phyloP scores from a whole-genome alignment of 64 coral and sea anemone species.

The Acropora tenuis region DNA sequence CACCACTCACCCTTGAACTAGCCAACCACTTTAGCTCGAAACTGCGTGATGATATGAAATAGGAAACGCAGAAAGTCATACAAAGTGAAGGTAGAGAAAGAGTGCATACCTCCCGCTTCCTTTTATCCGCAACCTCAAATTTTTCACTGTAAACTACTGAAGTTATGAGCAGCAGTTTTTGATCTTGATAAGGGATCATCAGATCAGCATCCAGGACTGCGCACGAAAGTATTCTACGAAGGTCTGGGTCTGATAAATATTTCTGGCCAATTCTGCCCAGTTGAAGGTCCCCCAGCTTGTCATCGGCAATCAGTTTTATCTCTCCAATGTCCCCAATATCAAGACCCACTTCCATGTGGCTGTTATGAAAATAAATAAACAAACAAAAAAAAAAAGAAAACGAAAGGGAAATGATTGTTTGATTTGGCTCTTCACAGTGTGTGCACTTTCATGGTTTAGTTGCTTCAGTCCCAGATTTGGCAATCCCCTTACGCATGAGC shows the following conservation, averaged over 20 bases:
- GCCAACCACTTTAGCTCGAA: too few species aligned
- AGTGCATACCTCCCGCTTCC: background rate
- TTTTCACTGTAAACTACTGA: conserved; percentile 17
- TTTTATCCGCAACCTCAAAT: background rate
- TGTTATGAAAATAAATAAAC: background rate
- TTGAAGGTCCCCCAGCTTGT: background rate
- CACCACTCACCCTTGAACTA: too few species aligned
- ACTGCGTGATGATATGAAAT: too few species aligned
- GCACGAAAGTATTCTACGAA: background rate
- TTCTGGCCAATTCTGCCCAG: conserved; percentile 1
- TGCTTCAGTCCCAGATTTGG: too few species aligned
- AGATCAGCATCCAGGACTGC: background rate
- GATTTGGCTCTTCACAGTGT: too few species aligned
- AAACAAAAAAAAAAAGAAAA: too few species aligned
- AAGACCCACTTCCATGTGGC: background rate
- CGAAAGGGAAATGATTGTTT: too few species aligned
- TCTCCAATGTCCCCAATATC: background rate
- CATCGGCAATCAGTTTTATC: background rate
- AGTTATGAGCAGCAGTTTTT: background rate
- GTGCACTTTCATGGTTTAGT: too few species aligned
- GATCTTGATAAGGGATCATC: background rate
- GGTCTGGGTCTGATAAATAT: conserved; percentile 10
- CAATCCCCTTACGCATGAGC: too few species aligned
- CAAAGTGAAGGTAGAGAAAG: background rate
- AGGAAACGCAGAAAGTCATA: too few species aligned